Evolutionary conservation across 2,113 vertebrate genomes (phyloP).

Genomic region (cat (Felis catus)): F.catus_Fca126_mat1.0 CM031423.1:88731001-88731500

Average conservation of each 20-base stretch:
- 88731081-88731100: neutral
- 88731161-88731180: no score
- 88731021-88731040: neutral
- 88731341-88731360: neutral
- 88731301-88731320: neutral
- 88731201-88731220: neutral
- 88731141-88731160: neutral
- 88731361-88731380: neutral
- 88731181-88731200: neutral
- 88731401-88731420: neutral
- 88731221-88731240: neutral
- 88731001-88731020: neutral
- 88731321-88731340: neutral
- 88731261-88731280: neutral
- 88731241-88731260: neutral
- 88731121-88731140: neutral
- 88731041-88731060: no score
- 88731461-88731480: neutral
- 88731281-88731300: fast-evolving
- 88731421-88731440: neutral
- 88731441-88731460: neutral
- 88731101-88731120: neutral
- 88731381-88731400: neutral
- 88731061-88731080: neutral
- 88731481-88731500: neutral